Conservation (phyloP, 2,113 vertebrate genomes). For the Poecilia latipinna region DNA sequence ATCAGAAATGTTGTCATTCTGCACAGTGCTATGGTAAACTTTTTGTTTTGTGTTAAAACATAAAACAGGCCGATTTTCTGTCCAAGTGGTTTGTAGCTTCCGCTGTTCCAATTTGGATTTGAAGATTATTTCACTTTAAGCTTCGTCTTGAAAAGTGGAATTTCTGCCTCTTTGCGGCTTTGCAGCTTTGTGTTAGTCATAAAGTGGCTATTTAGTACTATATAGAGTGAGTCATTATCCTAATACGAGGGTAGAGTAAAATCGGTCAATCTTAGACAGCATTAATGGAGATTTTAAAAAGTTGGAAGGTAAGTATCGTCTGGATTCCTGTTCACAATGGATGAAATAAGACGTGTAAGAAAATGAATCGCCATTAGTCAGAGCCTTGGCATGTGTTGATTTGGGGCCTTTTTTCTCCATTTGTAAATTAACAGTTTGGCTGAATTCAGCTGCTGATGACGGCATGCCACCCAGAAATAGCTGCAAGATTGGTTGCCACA, state of each 20-base stretch:
- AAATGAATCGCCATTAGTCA: neutral
- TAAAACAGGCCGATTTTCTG: neutral
- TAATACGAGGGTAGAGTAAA: neutral
- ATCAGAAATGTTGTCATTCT: too few species aligned
- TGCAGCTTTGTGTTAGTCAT: neutral
- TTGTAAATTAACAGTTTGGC: too few species aligned
- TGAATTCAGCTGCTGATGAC: neutral
- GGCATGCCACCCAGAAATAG: neutral
- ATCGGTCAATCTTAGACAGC: too few species aligned
- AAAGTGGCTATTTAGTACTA: neutral
- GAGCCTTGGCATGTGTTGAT: too few species aligned
- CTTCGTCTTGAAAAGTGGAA: neutral
- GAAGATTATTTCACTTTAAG: neutral
- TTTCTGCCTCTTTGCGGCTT: neutral
- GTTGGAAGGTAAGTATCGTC: neutral
- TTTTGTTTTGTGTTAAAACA: too few species aligned
- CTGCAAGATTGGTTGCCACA: neutral
- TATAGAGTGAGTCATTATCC: neutral
- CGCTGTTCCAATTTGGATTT: neutral
- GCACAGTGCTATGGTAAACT: too few species aligned
- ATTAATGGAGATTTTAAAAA: neutral
- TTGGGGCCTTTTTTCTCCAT: too few species aligned
- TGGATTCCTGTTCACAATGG: neutral
- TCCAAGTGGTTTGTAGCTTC: neutral
- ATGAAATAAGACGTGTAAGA: neutral